A percentile compares a stretch with the other conserved stretches of the same genome.
phyloP scores from a whole-genome alignment of 2,113 vertebrate genomes.

The Laticauda colubrina region DNA sequence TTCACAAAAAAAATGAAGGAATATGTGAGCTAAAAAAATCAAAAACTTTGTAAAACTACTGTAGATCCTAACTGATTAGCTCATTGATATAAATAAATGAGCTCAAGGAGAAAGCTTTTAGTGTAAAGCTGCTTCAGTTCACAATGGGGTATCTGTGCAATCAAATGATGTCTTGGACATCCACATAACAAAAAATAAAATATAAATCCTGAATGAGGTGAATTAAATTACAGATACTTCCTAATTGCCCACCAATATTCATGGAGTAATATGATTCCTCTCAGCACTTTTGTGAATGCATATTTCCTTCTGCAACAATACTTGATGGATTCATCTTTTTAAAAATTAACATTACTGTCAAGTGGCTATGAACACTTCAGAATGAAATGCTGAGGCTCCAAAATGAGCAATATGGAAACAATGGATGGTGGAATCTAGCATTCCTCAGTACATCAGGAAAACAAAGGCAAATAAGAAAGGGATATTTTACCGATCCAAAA shows the following conservation, averaged over 20 bases:
- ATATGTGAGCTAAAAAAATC: background rate
- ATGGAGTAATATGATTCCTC: background rate
- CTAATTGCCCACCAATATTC: background rate
- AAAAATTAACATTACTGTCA: background rate
- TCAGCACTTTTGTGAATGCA: background rate
- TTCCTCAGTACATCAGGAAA: background rate
- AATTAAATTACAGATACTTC: background rate
- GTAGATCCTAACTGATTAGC: background rate
- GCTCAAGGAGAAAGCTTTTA: background rate
- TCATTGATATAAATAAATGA: slow-evolving; percentile 12
- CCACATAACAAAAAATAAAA: background rate
- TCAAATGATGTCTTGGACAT: background rate
- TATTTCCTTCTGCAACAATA: background rate
- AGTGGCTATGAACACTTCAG: background rate
- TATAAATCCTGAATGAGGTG: background rate
- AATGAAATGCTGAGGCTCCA: background rate
- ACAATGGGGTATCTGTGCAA: background rate
- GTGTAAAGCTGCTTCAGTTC: background rate
- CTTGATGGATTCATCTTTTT: background rate
- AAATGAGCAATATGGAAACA: background rate
- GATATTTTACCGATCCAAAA: background rate
- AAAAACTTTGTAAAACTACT: background rate
- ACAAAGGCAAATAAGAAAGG: background rate
- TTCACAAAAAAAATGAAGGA: background rate
- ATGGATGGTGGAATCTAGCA: background rate